A percentile compares a stretch with the other conserved stretches of the same genome.
Conservation (phyloP, 2,113 vertebrate genomes). For the Passer montanus region DNA sequence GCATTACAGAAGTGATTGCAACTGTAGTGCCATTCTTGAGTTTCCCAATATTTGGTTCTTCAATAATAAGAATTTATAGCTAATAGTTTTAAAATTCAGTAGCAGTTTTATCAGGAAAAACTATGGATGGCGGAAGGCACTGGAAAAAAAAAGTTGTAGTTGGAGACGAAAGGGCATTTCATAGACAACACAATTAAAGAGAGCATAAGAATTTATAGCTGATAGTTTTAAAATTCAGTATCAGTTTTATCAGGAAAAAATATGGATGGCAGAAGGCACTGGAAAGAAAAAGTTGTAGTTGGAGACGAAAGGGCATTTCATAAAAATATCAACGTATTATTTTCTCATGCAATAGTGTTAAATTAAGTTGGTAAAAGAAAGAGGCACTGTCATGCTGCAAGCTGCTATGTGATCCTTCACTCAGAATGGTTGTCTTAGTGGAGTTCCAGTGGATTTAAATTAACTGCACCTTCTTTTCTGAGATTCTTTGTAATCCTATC, state of each 20-base stretch:
- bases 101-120: not conserved
- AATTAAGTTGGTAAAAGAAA: not conserved
- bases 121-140: no score
- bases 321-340: not conserved
- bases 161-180: no score
- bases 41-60: not conserved
- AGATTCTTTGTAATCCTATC: not conserved
- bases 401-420: not conserved
- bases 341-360: not conserved
- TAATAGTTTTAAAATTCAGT: not conserved
- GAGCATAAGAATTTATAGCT: no score
- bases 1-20: not conserved
- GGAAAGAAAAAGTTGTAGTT: not conserved
- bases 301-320: not conserved
- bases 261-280: not conserved
- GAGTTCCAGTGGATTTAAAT: not conserved
- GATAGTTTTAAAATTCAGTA: no score
- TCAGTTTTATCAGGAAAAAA: no score
- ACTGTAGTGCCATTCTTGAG: not conserved
- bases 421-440: not conserved
- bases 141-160: no score
- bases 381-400: not conserved
- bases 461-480: not conserved
- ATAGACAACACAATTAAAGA: no score
- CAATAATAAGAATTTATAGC: not conserved